Base-by-base conservation (phyloP, 2,888 invertebrate species). In the Salpingus planirostris region DNA sequence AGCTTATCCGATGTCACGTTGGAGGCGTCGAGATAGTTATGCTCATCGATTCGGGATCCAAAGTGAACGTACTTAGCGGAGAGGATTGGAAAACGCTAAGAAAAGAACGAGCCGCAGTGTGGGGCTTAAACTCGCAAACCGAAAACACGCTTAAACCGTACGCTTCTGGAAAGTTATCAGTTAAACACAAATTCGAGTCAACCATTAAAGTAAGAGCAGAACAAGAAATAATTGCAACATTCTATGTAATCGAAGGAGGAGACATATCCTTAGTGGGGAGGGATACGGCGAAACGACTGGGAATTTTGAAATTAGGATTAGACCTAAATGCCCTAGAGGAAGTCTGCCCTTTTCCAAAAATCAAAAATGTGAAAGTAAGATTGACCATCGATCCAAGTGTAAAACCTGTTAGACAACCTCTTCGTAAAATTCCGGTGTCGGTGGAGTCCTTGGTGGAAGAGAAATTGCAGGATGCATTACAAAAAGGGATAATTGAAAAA, bases 401-500 rank as follows among this genome's bases (percentile, higher is more conserved):
- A 7, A 23, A 23, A 23, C 23, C 23, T 7, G 23, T 23, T 8
- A 6, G 11, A 4, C 23, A 23, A 23, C 23, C 23, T 5, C 7
- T 23, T 6, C 5, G 23, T 4, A 5, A 11, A 10, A 11, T 23
- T 4, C 23, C 37, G 6, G 18, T 40, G 1, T 8, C 44, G 11
- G 38, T 40, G 3, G 43, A 43, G 29, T 5, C n/a, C 8, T 15
- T 29, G 30, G 46, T 48, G 21, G 42, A 42, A 18, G 11, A 37
- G 11, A 42, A 47, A 36, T 29, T 44, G 21, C 31, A 45, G 27
- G 42, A 49, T 38, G 41, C 42, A 22, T 21, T 48, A 24, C 13
- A 22, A 11, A 22, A 13, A 7, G 54, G 53, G 27, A 57, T 59
- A 21, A 59, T 59, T 24, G 54, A 57, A 42, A 40, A 36, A 27